Conservation (phyloP, 2,888 invertebrate genomes). For the Thysanoteuthis rhombus region DNA sequence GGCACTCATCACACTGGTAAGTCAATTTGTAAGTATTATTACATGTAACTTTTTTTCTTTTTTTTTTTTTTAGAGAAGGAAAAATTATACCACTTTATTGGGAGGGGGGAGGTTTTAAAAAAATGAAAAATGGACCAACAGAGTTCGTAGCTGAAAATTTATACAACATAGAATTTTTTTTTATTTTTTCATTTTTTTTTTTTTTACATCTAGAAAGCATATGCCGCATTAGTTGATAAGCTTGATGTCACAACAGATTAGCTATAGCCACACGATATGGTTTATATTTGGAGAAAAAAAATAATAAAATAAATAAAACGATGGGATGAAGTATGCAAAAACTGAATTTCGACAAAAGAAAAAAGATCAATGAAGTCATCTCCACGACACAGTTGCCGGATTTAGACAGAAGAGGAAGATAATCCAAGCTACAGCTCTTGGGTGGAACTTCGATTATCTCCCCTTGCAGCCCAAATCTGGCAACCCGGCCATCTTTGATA, state of each 20-base stretch:
- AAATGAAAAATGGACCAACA: not conserved
- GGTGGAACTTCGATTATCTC: no score
- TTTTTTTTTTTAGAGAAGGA: not conserved
- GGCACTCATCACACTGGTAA: not conserved
- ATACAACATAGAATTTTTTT: conserved; percentile 12
- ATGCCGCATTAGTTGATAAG: not conserved
- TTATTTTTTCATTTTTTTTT: no score
- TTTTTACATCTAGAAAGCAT: conserved; percentile 12
- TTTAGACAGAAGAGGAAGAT: no score
- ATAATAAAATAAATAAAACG: not conserved
- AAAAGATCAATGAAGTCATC: no score
- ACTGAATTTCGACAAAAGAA: not conserved
- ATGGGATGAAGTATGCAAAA: not conserved
- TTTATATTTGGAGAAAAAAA: not conserved
- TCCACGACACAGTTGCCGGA: no score
- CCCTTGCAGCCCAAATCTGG: no score
- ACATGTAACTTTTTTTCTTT: not conserved
- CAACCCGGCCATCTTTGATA: no score
- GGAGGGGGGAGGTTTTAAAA: not conserved
- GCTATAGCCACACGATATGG: not conserved
- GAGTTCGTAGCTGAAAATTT: not conserved
- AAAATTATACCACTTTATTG: not conserved
- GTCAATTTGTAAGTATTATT: not conserved
- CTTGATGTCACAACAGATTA: not conserved
- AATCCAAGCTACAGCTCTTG: no score